Evolutionary conservation across 1,140 invertebrate species (phyloP).

Genomic region (Plectus sambesii): DNA sequence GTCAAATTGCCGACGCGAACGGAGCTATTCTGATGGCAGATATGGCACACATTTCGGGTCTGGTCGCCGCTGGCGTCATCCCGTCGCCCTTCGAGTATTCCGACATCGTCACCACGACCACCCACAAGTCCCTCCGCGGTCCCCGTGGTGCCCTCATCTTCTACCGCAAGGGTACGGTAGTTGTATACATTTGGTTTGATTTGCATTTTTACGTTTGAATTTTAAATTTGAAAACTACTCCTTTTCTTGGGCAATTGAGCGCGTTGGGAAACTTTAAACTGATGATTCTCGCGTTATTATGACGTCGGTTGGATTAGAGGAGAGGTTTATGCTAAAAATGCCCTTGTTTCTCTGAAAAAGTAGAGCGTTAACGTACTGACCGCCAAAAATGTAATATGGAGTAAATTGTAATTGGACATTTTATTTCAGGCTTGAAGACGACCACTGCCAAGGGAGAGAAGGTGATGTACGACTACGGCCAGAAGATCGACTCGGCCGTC

Average conservation of each 20-base stretch:
- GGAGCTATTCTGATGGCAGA: constrained; percentile 80
- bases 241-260: constrained; percentile 8
- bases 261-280: constrained; percentile 64
- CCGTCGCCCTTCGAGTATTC: constrained; percentile 82
- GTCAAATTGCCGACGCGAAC: constrained; percentile 71
- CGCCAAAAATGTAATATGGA: no score
- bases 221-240: neutral
- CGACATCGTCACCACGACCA: constrained; percentile 88
- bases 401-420: constrained; percentile 11
- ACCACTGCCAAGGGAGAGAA: constrained; percentile 59
- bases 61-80: constrained; percentile 73
- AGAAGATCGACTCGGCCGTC: constrained; percentile 77
- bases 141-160: constrained; percentile 54
- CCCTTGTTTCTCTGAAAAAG: no score
- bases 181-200: neutral
- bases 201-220: no score
- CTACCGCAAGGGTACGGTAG: constrained; percentile 37
- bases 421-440: constrained; percentile 22
- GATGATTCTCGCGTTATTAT: no score
- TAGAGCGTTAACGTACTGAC: constrained; percentile 56
- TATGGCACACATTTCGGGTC: constrained; percentile 85
- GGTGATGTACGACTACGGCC: constrained; percentile 71
- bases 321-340: no score
- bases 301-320: no score
- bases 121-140: constrained; percentile 84